phyloP scores from a whole-genome alignment of 2,888 invertebrate species.

The Palloptera scutellata region DNA sequence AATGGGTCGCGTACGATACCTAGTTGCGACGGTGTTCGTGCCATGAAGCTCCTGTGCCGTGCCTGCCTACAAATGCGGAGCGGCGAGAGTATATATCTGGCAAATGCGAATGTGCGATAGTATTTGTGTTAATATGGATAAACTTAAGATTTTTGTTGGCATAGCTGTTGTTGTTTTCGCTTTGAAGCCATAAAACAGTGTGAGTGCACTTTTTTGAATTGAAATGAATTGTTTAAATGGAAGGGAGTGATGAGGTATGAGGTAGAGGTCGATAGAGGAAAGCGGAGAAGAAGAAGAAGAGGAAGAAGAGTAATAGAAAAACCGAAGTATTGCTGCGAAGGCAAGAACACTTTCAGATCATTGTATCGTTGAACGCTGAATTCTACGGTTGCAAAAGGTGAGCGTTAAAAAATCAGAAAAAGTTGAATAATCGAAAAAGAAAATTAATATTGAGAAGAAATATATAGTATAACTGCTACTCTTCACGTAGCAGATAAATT shows the following conservation, averaged over 20 bases:
- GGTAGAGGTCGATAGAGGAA: conserved; percentile 16
- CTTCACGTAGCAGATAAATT: conserved; percentile 28
- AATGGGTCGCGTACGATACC: no score
- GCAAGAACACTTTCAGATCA: conserved; percentile 60
- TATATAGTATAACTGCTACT: conserved; percentile 6
- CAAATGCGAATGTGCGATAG: no score
- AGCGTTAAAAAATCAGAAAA: conserved; percentile 35
- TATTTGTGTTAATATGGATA: no score
- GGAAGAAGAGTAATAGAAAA: conserved; percentile 9
- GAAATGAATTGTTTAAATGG: conserved; percentile 16
- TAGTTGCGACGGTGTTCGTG: no score
- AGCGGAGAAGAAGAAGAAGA: background rate
- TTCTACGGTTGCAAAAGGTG: conserved; percentile 64
- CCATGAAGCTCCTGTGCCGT: no score
- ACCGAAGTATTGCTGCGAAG: conserved; percentile 41
- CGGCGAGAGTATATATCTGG: no score
- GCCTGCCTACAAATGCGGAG: no score
- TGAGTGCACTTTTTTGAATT: conserved; percentile 23
- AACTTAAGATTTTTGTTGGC: background rate
- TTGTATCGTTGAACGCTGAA: conserved; percentile 65
- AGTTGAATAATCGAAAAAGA: background rate
- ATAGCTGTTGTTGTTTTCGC: background rate
- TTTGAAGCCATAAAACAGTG: conserved; percentile 6
- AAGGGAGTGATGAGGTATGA: conserved; percentile 13
- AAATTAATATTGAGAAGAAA: conserved; percentile 10